Evolutionary conservation across 2,113 vertebrate genomes (phyloP), one percentile per base, ranked within the genome.

Genomic region (Oreochromis aureus): DNA sequence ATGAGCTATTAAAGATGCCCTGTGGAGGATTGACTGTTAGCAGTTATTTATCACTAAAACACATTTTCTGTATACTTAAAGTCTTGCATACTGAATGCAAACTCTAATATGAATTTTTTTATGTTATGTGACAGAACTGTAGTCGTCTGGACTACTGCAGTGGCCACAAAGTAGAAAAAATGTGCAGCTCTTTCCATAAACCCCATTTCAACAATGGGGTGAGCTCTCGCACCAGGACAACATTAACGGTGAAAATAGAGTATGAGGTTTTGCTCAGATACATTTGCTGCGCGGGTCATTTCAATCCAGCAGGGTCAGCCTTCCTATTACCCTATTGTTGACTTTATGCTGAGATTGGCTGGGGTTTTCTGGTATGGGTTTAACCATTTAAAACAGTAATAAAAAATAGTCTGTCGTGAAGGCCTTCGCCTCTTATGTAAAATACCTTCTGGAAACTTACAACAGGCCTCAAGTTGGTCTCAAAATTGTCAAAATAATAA

Each of bases 241-340:
- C 85, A 84, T 73, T 85, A 83, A 85, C 5, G 36, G 32, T 59
- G 66, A 89, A 86, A 92, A 87, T 80, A 41, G 56, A 82, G 83
- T 59, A 63, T 87, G 58, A 61, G 78, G n/a, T 84, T 54, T 58
- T 84, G 79, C 83, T 82, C 71, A 48, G 85, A 87, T 83, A 81
- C 82, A 88, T 89, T 80, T 89, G 81, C 51, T 44, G 81, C 1
- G 11, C 6, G 3, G 93, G 93, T 92, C 88, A 86, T 93, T 92
- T 87, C 81, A 91, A 93, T 92, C 80, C 90, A 69, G 66, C 34
- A 4, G 48, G 90, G 91, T 89, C 89, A 91, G 87, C 51, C 76
- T 89, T 87, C 80, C 89, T 69, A 92, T 92, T 92, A 93, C 84
- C 92, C 93, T 82, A 80, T 61, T 80, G 83, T 87, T 89, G 91